phyloP scores from a whole-genome alignment of 2,888 invertebrate genomes.

The Cephonodes hylas region DNA sequence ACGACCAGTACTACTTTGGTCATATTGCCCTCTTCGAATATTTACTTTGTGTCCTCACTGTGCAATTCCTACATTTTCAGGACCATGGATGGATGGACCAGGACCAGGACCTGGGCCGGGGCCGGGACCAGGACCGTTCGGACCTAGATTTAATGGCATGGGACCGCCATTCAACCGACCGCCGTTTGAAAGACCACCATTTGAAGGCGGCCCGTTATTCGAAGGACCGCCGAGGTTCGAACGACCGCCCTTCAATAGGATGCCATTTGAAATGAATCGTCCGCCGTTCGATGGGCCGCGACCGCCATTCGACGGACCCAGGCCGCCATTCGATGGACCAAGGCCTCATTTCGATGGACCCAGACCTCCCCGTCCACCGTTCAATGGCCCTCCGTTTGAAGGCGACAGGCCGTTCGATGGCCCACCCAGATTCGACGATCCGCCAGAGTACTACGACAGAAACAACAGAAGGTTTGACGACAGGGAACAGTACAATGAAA shows the following conservation, averaged over 20 bases:
- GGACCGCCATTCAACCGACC: conserved; percentile 46
- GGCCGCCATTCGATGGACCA: conserved; percentile 51
- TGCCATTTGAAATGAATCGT: conserved; percentile 51
- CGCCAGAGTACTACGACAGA: conserved; percentile 59
- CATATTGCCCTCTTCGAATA: not conserved
- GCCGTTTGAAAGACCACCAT: conserved; percentile 55
- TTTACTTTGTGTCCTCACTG: conserved; percentile 17
- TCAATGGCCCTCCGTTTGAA: conserved; percentile 42
- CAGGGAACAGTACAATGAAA: conserved; percentile 59
- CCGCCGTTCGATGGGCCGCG: conserved; percentile 46
- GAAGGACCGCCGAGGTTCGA: conserved; percentile 50
- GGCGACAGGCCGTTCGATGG: conserved; percentile 35
- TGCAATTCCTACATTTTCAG: conserved; percentile 43
- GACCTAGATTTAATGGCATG: conserved; percentile 72
- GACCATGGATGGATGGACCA: conserved; percentile 73
- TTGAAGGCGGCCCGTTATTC: conserved; percentile 48
- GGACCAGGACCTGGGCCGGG: conserved; percentile 38
- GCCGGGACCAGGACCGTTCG: conserved; percentile 53
- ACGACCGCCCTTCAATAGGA: conserved; percentile 49
- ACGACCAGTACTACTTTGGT: conserved; percentile 33
- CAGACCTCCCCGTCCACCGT: conserved; percentile 40
- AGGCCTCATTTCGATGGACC: conserved; percentile 51
- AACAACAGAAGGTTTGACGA: conserved; percentile 68
- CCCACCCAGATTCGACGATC: conserved; percentile 43
- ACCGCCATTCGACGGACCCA: conserved; percentile 53